Base-by-base conservation (phyloP, 2,888 invertebrate genomes). In the Cataglyphis rosenhaueri region DNA sequence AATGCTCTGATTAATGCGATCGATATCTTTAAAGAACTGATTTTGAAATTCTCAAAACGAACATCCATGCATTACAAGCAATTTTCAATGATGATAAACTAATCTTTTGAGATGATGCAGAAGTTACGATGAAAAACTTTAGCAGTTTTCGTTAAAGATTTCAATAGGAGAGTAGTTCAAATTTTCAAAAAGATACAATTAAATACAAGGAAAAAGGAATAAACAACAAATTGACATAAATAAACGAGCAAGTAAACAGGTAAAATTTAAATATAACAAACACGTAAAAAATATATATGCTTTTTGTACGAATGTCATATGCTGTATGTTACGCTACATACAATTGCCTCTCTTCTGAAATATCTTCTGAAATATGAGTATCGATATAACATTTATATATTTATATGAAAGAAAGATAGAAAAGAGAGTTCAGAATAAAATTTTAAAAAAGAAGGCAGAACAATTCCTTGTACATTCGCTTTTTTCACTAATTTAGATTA, bases 341-440 rank as follows among this genome's bases (percentile, higher is more conserved):
- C n/a, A 68, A 70, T 32, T n/a, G 44, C n/a, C 18, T 18, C 5
- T 48, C 18, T 48, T 44, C 29, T 48, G 9, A 0, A 35, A 70
- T 52, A 52, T 70, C 52, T 35, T 35, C 35, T 35, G 35, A 70
- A 70, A 55, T 70, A 35, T 35, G 35, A 35, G 6, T 35, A 35
- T 70, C 21, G 32, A 21, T 65, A 12, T n/a, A 48, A 5, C 25
- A 48, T 29, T 8, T 68, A 32, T 44, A 44, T 44, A 44, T 44
- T 44, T 44, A 6, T 48, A 48, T 48, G 18, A 1, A 48, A 48
- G 4, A 48, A 1, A 15, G 44, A 41, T 29, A 3, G 3, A 68
- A 32, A 32, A 35, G 64, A 21, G 0, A 55, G 1, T 70, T n/a
- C 5, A 48, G 21, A 70, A 21, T 32, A 32, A 70, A 35, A 35